Percentiles rank a stretch among this genome's conserved stretches.
Conservation (phyloP, 2,113 vertebrate genomes). For the Pelmatolapia mariae region DNA sequence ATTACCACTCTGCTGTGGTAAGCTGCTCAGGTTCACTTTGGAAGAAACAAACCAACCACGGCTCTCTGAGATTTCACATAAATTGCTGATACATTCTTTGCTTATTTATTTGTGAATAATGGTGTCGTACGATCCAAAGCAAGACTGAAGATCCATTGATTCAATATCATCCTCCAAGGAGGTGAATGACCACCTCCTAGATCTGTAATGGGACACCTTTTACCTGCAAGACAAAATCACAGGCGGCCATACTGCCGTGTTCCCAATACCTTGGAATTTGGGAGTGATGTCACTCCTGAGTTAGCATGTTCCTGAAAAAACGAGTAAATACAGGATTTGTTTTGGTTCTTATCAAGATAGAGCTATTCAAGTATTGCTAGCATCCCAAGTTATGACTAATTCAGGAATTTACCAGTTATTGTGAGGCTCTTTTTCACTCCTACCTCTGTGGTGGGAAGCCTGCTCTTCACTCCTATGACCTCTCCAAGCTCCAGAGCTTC, state of each 20-base stretch:
- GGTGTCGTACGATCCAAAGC: neutral
- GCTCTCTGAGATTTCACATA: neutral
- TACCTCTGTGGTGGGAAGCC: neutral
- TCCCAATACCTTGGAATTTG: neutral
- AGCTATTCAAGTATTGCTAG: neutral
- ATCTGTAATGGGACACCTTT: rapidly evolving
- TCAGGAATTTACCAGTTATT: neutral
- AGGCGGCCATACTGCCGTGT: neutral
- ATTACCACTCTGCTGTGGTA: constrained; percentile 2
- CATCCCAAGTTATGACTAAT: neutral
- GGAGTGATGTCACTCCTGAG: neutral
- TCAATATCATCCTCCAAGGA: neutral
- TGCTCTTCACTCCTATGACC: neutral
- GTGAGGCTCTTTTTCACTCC: neutral
- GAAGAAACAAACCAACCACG: constrained; percentile 5
- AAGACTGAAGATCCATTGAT: neutral
- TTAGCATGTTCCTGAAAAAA: neutral
- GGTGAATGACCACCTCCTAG: neutral
- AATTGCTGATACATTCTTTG: constrained; percentile 5
- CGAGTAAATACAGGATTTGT: neutral
- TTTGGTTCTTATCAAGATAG: neutral
- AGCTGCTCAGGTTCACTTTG: neutral
- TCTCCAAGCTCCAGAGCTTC: neutral
- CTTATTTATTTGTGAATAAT: constrained; percentile 7
- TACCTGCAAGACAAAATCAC: neutral